phyloP scores from a whole-genome alignment of 1,140 invertebrate genomes.

The Andrena cerasifolii region DNA sequence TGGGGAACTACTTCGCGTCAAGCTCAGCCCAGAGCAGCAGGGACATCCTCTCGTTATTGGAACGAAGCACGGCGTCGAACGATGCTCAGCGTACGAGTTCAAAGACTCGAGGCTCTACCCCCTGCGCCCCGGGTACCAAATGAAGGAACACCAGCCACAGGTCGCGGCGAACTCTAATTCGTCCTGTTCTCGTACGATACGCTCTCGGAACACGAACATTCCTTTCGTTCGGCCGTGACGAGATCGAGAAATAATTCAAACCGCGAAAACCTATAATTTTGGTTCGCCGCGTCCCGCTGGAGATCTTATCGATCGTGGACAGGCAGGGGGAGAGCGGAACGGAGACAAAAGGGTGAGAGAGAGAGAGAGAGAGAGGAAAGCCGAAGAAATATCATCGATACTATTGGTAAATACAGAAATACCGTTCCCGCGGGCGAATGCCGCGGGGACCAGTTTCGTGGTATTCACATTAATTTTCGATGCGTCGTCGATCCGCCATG shows the following conservation, averaged over 20 bases:
- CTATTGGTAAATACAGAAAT: constrained; percentile 76
- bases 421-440: constrained; percentile 66
- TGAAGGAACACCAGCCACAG: background rate
- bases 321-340: background rate
- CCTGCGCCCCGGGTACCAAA: background rate
- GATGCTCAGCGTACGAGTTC: too few relatives aligned
- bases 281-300: constrained; percentile 58
- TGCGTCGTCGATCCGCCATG: constrained; percentile 70
- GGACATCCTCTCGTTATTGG: too few relatives aligned
- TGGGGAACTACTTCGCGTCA: too few relatives aligned
- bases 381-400: constrained; percentile 75
- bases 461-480: constrained; percentile 74
- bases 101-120: too few relatives aligned
- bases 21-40: too few relatives aligned
- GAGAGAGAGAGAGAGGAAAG: constrained; percentile 21
- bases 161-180: constrained; percentile 28
- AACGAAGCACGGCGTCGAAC: too few relatives aligned
- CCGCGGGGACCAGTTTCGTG: constrained; percentile 71
- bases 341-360: background rate
- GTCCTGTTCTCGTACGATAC: constrained; percentile 17
- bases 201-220: constrained; percentile 11
- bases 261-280: constrained; percentile 78
- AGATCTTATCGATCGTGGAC: constrained; percentile 71
- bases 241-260: constrained; percentile 75
- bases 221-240: constrained; percentile 34